These are phyloP conservation scores for Dioctria linearis DNA, from an alignment of 2,888 invertebrate species.

Conservation along the genomic window DNA sequence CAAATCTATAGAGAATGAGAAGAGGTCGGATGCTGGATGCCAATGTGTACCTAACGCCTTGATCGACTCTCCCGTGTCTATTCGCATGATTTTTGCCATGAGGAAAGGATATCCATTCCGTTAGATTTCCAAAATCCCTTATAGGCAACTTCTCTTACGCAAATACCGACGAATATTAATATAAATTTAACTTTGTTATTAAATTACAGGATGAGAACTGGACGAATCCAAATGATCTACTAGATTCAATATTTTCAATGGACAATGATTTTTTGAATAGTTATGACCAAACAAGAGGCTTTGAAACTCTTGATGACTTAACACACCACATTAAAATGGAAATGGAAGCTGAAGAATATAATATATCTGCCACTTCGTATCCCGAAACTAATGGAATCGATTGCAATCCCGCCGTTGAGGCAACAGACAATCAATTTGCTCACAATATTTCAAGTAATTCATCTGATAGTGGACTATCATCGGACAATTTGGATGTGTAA, in stretches of 20 bases:
- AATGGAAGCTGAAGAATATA: slow-evolving; percentile 65
- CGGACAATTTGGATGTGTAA: slow-evolving; percentile 74
- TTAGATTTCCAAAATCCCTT: too few relatives aligned
- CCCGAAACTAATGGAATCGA: background rate
- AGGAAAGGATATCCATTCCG: too few relatives aligned
- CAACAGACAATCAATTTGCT: slow-evolving; percentile 62
- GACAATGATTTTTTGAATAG: slow-evolving; percentile 76
- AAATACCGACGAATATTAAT: background rate
- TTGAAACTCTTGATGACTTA: slow-evolving; percentile 71
- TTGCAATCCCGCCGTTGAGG: slow-evolving; percentile 66
- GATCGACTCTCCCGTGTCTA: too few relatives aligned
- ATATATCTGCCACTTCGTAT: slow-evolving; percentile 61
- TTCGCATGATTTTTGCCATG: too few relatives aligned
- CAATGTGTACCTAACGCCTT: too few relatives aligned
- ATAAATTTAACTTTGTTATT: slow-evolving; percentile 1
- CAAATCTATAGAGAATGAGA: too few relatives aligned
- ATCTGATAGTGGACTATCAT: slow-evolving; percentile 82
- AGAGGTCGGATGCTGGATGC: too few relatives aligned
- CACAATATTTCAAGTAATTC: slow-evolving; percentile 61
- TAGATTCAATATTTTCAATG: slow-evolving; percentile 79
- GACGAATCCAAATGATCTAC: slow-evolving; percentile 76
- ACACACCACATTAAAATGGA: slow-evolving; percentile 61
- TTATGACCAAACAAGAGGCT: slow-evolving; percentile 70
- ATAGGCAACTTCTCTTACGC: background rate
- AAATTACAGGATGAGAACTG: slow-evolving; percentile 70